Conservation (phyloP, 1,140 invertebrate genomes). For the Luehdorfia chinensis region DNA sequence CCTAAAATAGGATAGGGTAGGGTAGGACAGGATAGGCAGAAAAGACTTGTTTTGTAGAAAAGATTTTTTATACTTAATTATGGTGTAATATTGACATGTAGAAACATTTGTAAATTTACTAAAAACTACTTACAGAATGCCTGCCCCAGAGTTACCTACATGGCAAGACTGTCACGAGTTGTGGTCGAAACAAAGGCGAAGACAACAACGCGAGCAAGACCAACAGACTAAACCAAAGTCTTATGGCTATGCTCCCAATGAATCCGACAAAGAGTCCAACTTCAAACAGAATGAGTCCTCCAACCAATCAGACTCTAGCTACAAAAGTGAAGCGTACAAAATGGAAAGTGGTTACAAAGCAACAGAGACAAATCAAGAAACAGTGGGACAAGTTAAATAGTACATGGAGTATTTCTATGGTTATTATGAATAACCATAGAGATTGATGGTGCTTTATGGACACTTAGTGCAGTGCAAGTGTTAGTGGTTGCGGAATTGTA, state of each 20-base stretch:
- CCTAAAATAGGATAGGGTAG: too few relatives aligned
- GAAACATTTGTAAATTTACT: too few relatives aligned
- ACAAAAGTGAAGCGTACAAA: slow-evolving; percentile 49
- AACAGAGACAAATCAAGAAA: slow-evolving; percentile 44
- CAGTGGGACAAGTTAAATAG: slow-evolving; percentile 64
- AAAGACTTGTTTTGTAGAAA: too few relatives aligned
- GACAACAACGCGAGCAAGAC: slow-evolving; percentile 88
- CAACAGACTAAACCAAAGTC: slow-evolving; percentile 70
- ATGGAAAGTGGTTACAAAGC: slow-evolving; percentile 39
- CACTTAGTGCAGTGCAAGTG: slow-evolving; percentile 31
- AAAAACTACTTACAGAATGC: slow-evolving; percentile 87
- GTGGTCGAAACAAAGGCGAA: slow-evolving; percentile 96
- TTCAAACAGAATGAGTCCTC: slow-evolving; percentile 33
- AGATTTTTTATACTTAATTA: too few relatives aligned
- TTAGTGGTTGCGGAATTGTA: too few relatives aligned
- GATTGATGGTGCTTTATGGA: slow-evolving; percentile 19
- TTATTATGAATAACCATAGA: slow-evolving; percentile 31
- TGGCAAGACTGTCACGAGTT: slow-evolving; percentile 99
- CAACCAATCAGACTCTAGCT: slow-evolving; percentile 36
- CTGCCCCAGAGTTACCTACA: slow-evolving; percentile 89
- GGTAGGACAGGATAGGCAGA: too few relatives aligned
- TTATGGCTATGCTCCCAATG: slow-evolving; percentile 37
- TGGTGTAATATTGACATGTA: too few relatives aligned
- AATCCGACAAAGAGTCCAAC: slow-evolving; percentile 29
- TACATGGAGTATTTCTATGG: slow-evolving; percentile 47